Evolutionary conservation across 2,888 invertebrate species (phyloP).

Genomic region (Rotaria socialis): DNA sequence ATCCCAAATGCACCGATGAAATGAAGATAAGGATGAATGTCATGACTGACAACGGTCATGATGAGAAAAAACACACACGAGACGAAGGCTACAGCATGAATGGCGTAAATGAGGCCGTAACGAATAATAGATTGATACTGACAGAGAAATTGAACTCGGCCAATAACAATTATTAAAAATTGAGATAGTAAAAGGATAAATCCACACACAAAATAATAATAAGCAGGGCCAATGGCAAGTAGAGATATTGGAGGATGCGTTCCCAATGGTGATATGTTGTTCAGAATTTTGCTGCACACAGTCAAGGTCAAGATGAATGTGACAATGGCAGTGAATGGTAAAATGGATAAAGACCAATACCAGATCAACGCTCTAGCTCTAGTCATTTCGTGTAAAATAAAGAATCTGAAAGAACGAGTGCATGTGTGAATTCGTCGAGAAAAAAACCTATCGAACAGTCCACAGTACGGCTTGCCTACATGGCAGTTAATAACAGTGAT

Average conservation of each 20-base stretch:
- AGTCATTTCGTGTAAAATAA: not conserved
- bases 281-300: not conserved
- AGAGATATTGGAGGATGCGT: not conserved
- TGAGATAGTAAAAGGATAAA: not conserved
- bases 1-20: not conserved
- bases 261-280: not conserved
- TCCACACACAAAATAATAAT: not conserved
- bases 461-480: too few relatives aligned
- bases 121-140: not conserved
- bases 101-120: not conserved
- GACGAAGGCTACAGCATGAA: not conserved
- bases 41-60: not conserved
- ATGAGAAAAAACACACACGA: not conserved
- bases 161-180: not conserved
- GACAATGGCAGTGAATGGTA: not conserved
- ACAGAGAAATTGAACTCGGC: not conserved
- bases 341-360: not conserved
- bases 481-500: too few relatives aligned
- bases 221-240: not conserved
- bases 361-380: not conserved
- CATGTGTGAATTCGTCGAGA: too few relatives aligned
- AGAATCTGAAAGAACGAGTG: too few relatives aligned
- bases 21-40: not conserved
- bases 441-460: too few relatives aligned
- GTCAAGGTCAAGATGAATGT: not conserved